A percentile compares a stretch with the other conserved stretches of the same genome.
Conservation (phyloP, 2,797 vertebrate genomes). For the Amazonetta brasiliensis region DNA sequence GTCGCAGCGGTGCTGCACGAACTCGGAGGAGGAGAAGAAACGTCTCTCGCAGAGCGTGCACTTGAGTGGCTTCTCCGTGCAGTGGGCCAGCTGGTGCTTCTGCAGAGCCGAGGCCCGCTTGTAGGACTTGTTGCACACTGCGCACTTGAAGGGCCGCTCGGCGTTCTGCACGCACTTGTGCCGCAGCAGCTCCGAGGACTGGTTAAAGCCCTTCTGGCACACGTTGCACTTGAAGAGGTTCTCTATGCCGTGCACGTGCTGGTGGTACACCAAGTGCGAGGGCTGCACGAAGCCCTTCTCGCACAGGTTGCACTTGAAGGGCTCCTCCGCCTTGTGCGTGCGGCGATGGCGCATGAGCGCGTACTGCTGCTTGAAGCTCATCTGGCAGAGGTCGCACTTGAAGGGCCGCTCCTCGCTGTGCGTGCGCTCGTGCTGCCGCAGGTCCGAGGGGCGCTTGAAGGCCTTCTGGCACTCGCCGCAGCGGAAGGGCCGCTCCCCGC, state of each 20-base stretch:
- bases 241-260: constrained; percentile 95
- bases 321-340: constrained; percentile 92
- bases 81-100: constrained; percentile 94
- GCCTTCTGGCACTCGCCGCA: constrained; percentile 94
- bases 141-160: constrained; percentile 95
- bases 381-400: constrained; percentile 98
- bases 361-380: constrained; percentile 99
- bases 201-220: constrained; percentile 97
- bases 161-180: constrained; percentile 91
- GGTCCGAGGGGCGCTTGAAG: constrained; percentile 95
- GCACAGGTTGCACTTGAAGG: constrained; percentile 95
- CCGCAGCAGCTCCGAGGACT: constrained; percentile 93
- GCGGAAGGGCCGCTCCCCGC: constrained; percentile 93
- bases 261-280: constrained; percentile 95
- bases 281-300: constrained; percentile 98
- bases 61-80: constrained; percentile 94
- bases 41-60: constrained; percentile 96
- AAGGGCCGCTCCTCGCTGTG: constrained; percentile 99
- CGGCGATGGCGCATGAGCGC: constrained; percentile 94
- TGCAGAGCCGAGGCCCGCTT: constrained; percentile 95
- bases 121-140: constrained; percentile 94
- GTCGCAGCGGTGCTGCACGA: constrained; percentile 97
- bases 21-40: constrained; percentile 96
- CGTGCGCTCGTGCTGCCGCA: constrained; percentile 95
- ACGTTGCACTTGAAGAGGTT: constrained; percentile 98